phyloP scores from a whole-genome alignment of 1,140 invertebrate species.

The Drosophila repleta region DNA sequence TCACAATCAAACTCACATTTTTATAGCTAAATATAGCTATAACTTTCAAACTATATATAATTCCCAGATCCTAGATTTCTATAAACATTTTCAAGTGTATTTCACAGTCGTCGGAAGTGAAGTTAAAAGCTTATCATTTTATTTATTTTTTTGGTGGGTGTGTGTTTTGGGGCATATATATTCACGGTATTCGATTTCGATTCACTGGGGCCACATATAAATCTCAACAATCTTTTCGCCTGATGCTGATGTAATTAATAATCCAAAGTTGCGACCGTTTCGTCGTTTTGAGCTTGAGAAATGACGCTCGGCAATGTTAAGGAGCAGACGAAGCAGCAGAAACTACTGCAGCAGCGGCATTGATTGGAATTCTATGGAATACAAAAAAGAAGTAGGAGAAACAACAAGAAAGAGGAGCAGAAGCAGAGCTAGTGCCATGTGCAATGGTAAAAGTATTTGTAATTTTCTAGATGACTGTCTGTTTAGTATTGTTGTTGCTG shows the following conservation, averaged over 20 bases:
- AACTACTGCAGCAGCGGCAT: conserved; percentile 53
- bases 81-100: conserved; percentile 1
- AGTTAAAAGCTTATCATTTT: background rate
- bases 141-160: conserved; percentile 7
- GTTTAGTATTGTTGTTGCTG: conserved; percentile 42
- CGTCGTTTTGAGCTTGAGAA: conserved; percentile 79
- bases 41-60: too few species aligned
- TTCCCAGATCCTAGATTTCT: too few species aligned
- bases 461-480: conserved; percentile 70
- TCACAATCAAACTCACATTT: too few species aligned
- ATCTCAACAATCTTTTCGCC: conserved; percentile 55
- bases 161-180: conserved; percentile 22
- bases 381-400: background rate
- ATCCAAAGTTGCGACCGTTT: conserved; percentile 74
- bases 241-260: conserved; percentile 74
- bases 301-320: conserved; percentile 42
- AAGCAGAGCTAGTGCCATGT: conserved; percentile 29
- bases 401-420: conserved; percentile 10
- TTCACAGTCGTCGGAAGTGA: background rate
- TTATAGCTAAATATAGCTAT: too few species aligned
- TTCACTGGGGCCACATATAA: conserved; percentile 57
- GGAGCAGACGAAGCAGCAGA: conserved; percentile 24
- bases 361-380: conserved; percentile 57
- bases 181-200: conserved; percentile 73
- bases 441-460: conserved; percentile 75